Conservation (phyloP, 2,888 invertebrate genomes). For the Apamea sordens region DNA sequence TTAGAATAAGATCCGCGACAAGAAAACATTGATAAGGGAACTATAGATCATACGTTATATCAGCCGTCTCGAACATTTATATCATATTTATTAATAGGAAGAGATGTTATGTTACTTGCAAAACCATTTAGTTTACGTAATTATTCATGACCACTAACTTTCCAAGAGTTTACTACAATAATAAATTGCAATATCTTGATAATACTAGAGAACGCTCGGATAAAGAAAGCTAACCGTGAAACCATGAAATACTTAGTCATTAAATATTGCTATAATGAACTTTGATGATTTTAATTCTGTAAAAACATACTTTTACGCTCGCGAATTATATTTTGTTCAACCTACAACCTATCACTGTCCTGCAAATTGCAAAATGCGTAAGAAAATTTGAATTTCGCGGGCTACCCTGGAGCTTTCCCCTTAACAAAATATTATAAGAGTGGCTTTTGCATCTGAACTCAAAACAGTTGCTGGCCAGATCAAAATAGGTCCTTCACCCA, state of each 20-base stretch:
- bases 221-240: neutral
- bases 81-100: conserved; percentile 46
- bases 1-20: conserved; percentile 28
- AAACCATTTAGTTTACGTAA: conserved; percentile 1
- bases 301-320: neutral
- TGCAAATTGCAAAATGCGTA: neutral
- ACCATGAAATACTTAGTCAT: neutral
- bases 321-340: neutral
- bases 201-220: neutral
- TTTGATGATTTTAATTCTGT: too few relatives aligned
- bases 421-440: neutral
- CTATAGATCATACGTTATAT: conserved; percentile 31
- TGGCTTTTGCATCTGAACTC: neutral
- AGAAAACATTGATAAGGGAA: conserved; percentile 39
- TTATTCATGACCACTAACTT: neutral
- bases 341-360: neutral
- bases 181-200: neutral
- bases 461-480: neutral
- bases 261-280: neutral
- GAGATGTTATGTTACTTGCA: neutral
- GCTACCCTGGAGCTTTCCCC: too few relatives aligned
- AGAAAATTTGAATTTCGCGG: neutral
- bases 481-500: neutral
- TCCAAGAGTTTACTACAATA: neutral
- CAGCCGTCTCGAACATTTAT: neutral